Evolutionary conservation across 2,113 vertebrate species (phyloP).

Genomic region (Mirounga angustirostris): DNA sequence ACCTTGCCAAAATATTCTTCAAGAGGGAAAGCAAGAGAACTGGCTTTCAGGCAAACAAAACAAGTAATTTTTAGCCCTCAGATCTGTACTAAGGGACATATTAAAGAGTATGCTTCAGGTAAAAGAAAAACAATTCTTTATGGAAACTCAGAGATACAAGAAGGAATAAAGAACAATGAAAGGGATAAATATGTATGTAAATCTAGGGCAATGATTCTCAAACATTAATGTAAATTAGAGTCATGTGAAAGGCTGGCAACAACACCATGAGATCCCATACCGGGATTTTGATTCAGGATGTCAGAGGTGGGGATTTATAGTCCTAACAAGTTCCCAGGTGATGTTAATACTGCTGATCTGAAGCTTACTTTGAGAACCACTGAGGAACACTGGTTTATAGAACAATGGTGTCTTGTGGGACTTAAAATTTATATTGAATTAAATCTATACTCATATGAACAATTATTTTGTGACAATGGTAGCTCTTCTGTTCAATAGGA

Average conservation of each 20-base stretch:
- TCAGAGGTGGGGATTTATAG: neutral
- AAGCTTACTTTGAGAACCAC: neutral
- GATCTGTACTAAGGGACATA: neutral
- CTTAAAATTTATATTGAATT: neutral
- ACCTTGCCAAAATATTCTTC: neutral
- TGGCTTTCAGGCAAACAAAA: neutral
- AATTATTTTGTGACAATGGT: neutral
- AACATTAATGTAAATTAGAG: neutral
- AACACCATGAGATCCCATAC: fast-evolving
- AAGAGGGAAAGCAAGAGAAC: neutral
- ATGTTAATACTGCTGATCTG: neutral
- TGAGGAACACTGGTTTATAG: neutral
- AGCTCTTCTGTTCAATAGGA: neutral
- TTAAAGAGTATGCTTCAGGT: neutral
- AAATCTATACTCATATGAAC: neutral
- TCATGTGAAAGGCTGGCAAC: neutral
- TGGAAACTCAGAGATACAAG: neutral
- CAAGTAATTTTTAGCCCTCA: neutral
- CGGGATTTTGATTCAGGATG: neutral
- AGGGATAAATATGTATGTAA: neutral
- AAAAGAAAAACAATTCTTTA: neutral
- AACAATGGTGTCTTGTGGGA: neutral
- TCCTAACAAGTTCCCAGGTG: neutral
- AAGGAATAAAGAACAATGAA: neutral
- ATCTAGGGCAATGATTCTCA: neutral